A percentile compares a stretch with the other conserved stretches of the same genome.
Evolutionary conservation across 2,888 invertebrate genomes (phyloP).

Genomic region (Chironomus riparius): DNA sequence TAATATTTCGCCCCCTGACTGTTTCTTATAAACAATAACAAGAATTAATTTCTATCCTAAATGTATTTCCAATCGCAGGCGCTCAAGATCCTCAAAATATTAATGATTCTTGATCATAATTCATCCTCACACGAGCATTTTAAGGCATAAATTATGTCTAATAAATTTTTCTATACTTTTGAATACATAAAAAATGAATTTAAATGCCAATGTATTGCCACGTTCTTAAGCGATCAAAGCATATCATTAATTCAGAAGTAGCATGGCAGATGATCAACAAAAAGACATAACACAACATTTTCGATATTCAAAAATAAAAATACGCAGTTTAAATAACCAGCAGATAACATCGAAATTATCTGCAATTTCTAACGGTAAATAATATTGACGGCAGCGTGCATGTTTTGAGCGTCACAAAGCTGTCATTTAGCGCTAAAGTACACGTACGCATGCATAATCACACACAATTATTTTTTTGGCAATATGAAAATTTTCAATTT

Average conservation of each 20-base stretch:
- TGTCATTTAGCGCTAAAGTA: slow-evolving; percentile 3
- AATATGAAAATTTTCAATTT: neutral
- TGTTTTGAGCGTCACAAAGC: neutral
- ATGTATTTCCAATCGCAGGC: neutral
- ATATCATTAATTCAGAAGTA: neutral
- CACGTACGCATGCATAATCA: neutral
- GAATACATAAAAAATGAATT: neutral
- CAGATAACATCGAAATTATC: neutral
- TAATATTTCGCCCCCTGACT: too few species aligned
- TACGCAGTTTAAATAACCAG: neutral
- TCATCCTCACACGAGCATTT: neutral
- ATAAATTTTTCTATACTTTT: neutral
- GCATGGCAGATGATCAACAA: neutral
- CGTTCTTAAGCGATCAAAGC: neutral
- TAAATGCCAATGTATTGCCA: neutral
- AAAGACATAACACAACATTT: neutral
- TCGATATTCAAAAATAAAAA: neutral
- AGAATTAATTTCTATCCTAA: neutral
- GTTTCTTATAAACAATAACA: too few species aligned
- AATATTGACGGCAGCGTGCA: neutral
- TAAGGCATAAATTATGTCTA: neutral
- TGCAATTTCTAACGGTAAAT: neutral
- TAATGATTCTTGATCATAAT: neutral
- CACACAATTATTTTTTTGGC: neutral
- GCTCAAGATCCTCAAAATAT: neutral